Percentiles rank a stretch among this genome's conserved stretches.
Conservation (phyloP, 2,797 vertebrate genomes). For the Saxicola maurus region DNA sequence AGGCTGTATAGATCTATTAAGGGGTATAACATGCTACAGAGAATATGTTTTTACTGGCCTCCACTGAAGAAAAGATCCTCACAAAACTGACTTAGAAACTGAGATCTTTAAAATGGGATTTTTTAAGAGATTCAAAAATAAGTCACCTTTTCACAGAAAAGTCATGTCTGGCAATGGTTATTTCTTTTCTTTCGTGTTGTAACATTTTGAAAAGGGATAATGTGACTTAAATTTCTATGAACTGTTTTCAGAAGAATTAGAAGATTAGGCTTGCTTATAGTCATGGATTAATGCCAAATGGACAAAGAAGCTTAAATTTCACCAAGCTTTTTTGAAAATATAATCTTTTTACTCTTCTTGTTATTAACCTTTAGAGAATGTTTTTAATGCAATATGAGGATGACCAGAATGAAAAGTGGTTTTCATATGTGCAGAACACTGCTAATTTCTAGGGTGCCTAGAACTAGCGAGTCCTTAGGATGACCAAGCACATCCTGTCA, state of each 20-base stretch:
- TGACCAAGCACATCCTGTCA: background rate
- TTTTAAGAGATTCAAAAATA: background rate
- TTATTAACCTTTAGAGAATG: background rate
- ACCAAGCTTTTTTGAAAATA: background rate
- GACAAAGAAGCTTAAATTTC: slow-evolving; percentile 22
- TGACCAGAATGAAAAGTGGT: background rate
- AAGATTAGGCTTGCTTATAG: background rate
- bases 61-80: background rate
- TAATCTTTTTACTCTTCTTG: background rate
- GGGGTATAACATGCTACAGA: background rate
- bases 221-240: background rate
- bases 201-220: slow-evolving; percentile 9
- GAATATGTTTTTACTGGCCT: background rate
- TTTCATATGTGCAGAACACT: background rate
- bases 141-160: background rate
- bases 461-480: background rate
- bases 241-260: slow-evolving; percentile 12
- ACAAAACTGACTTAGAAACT: background rate
- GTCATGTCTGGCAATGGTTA: background rate
- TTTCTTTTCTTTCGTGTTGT: background rate
- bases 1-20: background rate
- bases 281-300: background rate
- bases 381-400: background rate
- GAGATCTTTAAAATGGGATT: background rate
- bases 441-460: background rate